Percentiles rank a stretch among this genome's conserved stretches.
Evolutionary conservation across 2,888 invertebrate species (phyloP).

Genomic region (Campoplex capitator): DNA sequence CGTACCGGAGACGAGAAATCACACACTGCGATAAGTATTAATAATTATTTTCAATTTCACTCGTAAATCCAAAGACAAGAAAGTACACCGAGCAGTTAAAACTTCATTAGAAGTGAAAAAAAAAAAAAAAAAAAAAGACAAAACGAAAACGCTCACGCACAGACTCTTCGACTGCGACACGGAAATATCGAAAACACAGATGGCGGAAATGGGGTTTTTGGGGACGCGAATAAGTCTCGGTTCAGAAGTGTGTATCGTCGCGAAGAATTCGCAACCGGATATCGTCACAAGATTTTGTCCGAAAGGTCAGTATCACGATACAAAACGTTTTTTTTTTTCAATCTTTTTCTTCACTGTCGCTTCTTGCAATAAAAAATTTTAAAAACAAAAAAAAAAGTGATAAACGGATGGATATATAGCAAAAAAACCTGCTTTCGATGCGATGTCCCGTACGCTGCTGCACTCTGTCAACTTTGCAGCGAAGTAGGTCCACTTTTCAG

Average conservation of each 20-base stretch:
- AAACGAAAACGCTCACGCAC: slow-evolving; percentile 23
- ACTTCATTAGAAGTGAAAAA: background rate
- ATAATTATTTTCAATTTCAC: background rate
- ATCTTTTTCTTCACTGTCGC: slow-evolving; percentile 39
- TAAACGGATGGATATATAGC: slow-evolving; percentile 16
- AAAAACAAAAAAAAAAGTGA: background rate
- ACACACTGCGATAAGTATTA: slow-evolving; percentile 60
- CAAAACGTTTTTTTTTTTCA: slow-evolving; percentile 44
- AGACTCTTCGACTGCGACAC: slow-evolving; percentile 10
- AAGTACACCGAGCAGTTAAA: background rate
- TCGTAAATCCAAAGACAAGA: background rate
- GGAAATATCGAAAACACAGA: slow-evolving; percentile 39
- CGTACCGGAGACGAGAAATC: slow-evolving; percentile 8
- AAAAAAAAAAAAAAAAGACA: background rate
- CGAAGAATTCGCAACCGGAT: slow-evolving; percentile 30
- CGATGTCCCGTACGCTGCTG: slow-evolving; percentile 5
- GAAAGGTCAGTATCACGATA: slow-evolving; percentile 66
- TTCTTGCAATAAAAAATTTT: slow-evolving; percentile 18
- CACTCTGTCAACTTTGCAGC: slow-evolving; percentile 6
- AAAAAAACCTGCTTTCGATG: slow-evolving; percentile 12
- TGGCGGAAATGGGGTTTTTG: slow-evolving; percentile 42
- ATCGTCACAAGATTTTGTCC: slow-evolving; percentile 42
- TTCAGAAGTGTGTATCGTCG: slow-evolving; percentile 41
- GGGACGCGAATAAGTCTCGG: slow-evolving; percentile 27
- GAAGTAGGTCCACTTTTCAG: background rate